Evolutionary conservation across 2,888 invertebrate species (phyloP), one percentile per base, ranked within the genome.

Genomic region (Drosophila algonquin): DNA sequence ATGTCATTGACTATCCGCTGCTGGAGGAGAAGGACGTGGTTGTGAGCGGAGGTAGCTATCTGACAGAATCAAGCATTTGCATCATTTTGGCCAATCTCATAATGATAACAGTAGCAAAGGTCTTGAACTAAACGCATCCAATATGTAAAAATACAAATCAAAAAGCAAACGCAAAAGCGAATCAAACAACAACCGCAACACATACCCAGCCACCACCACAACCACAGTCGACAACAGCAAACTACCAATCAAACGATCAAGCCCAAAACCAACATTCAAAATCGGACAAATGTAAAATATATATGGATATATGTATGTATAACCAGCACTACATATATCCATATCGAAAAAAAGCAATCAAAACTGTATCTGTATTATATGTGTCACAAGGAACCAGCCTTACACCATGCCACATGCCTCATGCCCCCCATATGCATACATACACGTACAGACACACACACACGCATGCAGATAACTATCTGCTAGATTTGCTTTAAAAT

Each of bases 1-100:
- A 98, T 92, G 97, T 98, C 75, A 97, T 98, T 90, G 98, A 98
- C 91, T 94, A 94, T 79, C 98, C 98, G 6, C 95, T 98, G 90
- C 93, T 98, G 70, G 94, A 95, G 89, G 96, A 96, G 87, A 95
- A 95, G 87, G 98, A 98, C 92, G 95, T 98, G 74, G 94, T 95
- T 77, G 96, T 96, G 64, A 84, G 85, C 81, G 89, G 89, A 86
- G 91, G 92, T 91, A 92, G 90, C 84, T 91, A 91, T 89, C 87
- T 89, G 87, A 87, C 89, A 85, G 88, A 90, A 87, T 85, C 90
- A 88, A 91, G 90, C 83, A 81, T 91, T 89, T 88, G 81, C 89
- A 90, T 92, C 83, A 86, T 92, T 82, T 89, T 92, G 91, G 91
- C 91, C 89, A 92, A 90, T 89, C 82, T 91, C 87, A 87, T 92